Evolutionary conservation across 37 sponge, comb jelly and placozoan species (phyloP).

Genomic region (Theonella swinhoei): DNA sequence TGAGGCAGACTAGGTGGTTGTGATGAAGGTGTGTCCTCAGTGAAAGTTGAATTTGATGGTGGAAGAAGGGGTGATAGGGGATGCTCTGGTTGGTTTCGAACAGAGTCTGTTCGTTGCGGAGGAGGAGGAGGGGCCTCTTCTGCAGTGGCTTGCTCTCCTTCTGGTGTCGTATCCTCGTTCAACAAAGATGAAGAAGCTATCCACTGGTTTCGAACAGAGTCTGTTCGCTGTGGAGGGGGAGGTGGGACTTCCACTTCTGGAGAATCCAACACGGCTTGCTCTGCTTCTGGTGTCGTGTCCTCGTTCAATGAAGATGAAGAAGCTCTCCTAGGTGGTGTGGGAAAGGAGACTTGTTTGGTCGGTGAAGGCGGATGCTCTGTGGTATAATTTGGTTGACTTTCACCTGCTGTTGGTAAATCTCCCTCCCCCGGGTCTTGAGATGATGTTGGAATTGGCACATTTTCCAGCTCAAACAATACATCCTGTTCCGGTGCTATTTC

Average conservation of each 20-base stretch:
- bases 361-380: not conserved
- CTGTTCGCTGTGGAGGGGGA: not conserved
- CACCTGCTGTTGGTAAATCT: too few species aligned
- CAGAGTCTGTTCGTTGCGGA: not conserved
- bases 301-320: too few species aligned
- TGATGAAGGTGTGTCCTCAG: not conserved
- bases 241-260: not conserved
- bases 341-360: constrained; percentile 2
- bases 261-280: too few species aligned
- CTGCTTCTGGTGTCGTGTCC: too few species aligned
- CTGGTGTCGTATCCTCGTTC: too few species aligned
- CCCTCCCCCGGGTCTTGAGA: not conserved
- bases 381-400: too few species aligned
- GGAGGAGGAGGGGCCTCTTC: not conserved
- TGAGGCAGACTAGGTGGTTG: not conserved
- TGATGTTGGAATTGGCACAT: not conserved
- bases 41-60: not conserved
- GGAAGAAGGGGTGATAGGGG: not conserved
- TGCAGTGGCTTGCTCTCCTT: not conserved
- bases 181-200: not conserved
- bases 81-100: not conserved
- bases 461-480: constrained; percentile 30
- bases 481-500: not conserved
- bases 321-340: too few species aligned
- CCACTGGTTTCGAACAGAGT: not conserved